Percentiles rank a stretch among this genome's conserved stretches.
phyloP scores from a whole-genome alignment of 1,140 invertebrate genomes.

The Aphelenchoides avenae region DNA sequence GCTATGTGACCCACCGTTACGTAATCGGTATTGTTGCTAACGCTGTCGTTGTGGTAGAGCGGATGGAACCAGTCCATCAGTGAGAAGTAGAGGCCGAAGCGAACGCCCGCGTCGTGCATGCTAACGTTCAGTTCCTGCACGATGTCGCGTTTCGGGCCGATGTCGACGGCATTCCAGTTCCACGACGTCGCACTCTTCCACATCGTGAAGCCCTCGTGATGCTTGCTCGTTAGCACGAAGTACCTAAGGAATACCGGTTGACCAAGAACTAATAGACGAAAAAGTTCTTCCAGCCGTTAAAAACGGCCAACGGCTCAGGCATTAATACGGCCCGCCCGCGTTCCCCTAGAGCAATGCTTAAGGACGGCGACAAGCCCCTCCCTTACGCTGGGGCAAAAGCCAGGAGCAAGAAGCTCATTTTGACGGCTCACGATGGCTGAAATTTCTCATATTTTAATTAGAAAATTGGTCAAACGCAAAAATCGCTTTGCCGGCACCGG shows the following conservation, averaged over 20 bases:
- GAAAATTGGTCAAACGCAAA: not conserved
- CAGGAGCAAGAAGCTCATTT: too few relatives aligned
- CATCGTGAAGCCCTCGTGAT: constrained; percentile 83
- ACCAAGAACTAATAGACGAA: too few relatives aligned
- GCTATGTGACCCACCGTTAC: not conserved
- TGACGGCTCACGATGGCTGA: constrained; percentile 3
- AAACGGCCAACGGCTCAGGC: too few relatives aligned
- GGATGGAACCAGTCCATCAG: constrained; percentile 60
- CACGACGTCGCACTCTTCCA: constrained; percentile 80
- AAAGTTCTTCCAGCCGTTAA: too few relatives aligned
- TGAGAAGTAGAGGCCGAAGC: constrained; percentile 62
- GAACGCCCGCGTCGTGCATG: constrained; percentile 56
- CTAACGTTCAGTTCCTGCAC: constrained; percentile 65
- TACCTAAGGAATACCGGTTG: constrained; percentile 70
- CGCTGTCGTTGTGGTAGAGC: constrained; percentile 9
- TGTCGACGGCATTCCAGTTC: constrained; percentile 81
- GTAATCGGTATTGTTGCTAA: constrained; percentile 8
- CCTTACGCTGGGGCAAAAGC: too few relatives aligned
- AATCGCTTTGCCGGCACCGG: too few relatives aligned
- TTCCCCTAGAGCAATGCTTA: too few relatives aligned
- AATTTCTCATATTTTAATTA: constrained; percentile 1
- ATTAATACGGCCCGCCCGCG: too few relatives aligned
- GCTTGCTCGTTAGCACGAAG: constrained; percentile 82
- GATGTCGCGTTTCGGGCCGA: constrained; percentile 76
- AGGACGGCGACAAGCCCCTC: too few relatives aligned